Evolutionary conservation across 1,140 invertebrate genomes (phyloP).

Genomic region (Tetragnatha versicolor): DNA sequence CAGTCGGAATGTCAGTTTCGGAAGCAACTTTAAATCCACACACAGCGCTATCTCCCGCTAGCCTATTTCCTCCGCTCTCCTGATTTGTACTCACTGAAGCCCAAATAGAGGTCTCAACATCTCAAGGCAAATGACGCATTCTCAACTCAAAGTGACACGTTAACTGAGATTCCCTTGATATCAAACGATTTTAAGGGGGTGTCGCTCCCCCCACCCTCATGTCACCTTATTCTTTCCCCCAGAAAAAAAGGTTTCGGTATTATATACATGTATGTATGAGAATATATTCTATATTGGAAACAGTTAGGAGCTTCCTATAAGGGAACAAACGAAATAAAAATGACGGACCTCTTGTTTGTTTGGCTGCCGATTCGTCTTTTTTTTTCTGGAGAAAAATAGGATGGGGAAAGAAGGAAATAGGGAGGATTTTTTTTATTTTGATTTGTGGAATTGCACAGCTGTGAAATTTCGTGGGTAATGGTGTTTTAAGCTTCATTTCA

Average conservation of each 20-base stretch:
- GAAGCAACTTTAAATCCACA: slow-evolving; percentile 22
- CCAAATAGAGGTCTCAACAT: slow-evolving; percentile 42
- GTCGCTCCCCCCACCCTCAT: neutral
- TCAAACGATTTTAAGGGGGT: slow-evolving; percentile 22
- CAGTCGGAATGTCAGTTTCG: slow-evolving; percentile 16
- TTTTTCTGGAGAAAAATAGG: too few relatives aligned
- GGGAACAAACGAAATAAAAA: too few relatives aligned
- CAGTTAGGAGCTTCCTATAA: too few relatives aligned
- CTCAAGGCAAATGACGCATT: slow-evolving; percentile 42
- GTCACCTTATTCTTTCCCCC: neutral
- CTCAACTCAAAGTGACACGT: slow-evolving; percentile 35
- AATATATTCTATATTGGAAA: too few relatives aligned
- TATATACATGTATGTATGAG: slow-evolving; percentile 35
- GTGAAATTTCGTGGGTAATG: too few relatives aligned
- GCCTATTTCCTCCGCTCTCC: too few relatives aligned
- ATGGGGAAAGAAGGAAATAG: too few relatives aligned
- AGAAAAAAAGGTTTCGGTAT: slow-evolving; percentile 8
- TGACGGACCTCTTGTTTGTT: too few relatives aligned
- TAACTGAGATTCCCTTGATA: slow-evolving; percentile 33
- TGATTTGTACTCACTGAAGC: slow-evolving; percentile 37
- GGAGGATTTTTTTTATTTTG: too few relatives aligned
- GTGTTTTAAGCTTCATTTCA: too few relatives aligned
- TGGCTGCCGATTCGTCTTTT: too few relatives aligned
- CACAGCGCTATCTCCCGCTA: neutral
- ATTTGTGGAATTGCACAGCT: too few relatives aligned